Base-by-base conservation (phyloP, 2,797 vertebrate species). In the Knipowitschia caucasica region DNA sequence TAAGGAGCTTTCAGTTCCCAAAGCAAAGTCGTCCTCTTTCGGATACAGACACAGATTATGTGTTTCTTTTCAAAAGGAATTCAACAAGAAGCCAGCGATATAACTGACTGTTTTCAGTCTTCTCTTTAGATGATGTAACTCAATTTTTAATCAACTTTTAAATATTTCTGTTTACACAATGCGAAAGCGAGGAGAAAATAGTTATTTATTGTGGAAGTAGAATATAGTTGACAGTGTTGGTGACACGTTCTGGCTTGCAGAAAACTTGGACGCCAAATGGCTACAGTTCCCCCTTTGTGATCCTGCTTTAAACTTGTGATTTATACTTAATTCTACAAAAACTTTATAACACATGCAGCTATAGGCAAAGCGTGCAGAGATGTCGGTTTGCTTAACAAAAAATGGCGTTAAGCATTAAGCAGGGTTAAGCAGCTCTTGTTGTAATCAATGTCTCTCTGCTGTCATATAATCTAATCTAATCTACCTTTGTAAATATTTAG, bases 11-110 rank as follows among this genome's bases (percentile, higher is more conserved):
- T 54, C 52, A 43, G 59, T 62, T 63, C 46, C 47, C 31, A 72
- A 70, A 77, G 71, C 72, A 62, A 73, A 81, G 71, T 74, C 66
- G 61, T 58, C 9, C 52, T 36, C 43, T 55, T 46, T 34, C 43
- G 40, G 51, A 55, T 30, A 46, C 14, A 57, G 56, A 47, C 15
- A 7, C 44, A 26, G 27, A 38, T 54, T 45, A 30, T 14, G 23
- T 5, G 11, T 38, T 24, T 72, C 70, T 71, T 27, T 67, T 66
- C 56, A 35, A 50, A 56, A 50, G 7, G 25, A 53, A 47, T 65
- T 69, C 56, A 51, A 49, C 40, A 42, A 20, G 18, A 11, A 4
- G 21, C 18, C 21, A 3, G 3, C 1, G 20, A 20, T 21, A 9
- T 39, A 3, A 10, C 18, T 12, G 18, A 7, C 15, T 36, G 34